Conservation (phyloP, 2,888 invertebrate species). For the Antitype chi region DNA sequence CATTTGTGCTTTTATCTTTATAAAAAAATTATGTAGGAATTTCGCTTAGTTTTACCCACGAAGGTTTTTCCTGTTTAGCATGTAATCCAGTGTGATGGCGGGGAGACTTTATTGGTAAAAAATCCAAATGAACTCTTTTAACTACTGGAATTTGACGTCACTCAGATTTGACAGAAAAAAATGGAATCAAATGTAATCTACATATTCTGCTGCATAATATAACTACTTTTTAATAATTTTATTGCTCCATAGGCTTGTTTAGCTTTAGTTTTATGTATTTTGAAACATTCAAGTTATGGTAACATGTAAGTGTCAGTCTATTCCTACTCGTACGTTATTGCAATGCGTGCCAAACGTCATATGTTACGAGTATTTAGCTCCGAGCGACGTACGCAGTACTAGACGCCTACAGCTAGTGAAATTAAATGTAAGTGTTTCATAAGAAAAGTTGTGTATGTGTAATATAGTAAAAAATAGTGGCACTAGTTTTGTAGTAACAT, state of each 20-base stretch:
- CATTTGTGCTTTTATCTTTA: background rate
- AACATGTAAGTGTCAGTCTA: constrained; percentile 10
- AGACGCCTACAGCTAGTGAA: constrained; percentile 16
- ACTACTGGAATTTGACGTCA: too few relatives aligned
- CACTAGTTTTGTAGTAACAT: background rate
- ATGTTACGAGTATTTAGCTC: constrained; percentile 36
- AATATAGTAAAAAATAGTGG: constrained; percentile 1
- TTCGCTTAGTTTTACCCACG: too few relatives aligned
- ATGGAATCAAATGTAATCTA: background rate
- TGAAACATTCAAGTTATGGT: constrained; percentile 25
- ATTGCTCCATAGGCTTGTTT: background rate
- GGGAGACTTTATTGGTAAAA: too few relatives aligned
- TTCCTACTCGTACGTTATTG: constrained; percentile 11
- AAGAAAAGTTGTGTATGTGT: constrained; percentile 13
- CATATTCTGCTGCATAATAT: background rate
- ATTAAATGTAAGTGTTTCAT: constrained; percentile 36
- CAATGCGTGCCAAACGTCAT: constrained; percentile 23
- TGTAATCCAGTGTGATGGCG: too few relatives aligned
- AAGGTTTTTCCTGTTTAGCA: too few relatives aligned
- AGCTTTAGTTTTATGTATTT: constrained; percentile 23
- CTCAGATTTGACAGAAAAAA: too few relatives aligned
- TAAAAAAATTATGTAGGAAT: background rate
- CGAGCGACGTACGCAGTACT: constrained; percentile 34
- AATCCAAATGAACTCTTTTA: too few relatives aligned
- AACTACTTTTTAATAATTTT: background rate